Base-by-base conservation (phyloP, 2,797 vertebrate genomes). In the Rhinella marina region DNA sequence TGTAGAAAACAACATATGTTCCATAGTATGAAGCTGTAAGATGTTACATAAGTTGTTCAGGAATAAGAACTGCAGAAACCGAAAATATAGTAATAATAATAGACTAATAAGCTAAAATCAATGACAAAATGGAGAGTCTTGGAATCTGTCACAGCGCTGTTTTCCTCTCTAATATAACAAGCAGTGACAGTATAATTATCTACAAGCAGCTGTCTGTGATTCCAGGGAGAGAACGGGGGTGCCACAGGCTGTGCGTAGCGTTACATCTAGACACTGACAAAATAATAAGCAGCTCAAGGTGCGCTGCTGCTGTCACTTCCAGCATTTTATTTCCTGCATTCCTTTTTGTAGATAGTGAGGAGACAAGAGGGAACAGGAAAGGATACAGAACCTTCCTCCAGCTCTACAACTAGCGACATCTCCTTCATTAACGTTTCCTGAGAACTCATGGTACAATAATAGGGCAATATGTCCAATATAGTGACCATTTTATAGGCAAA, bases 141-240 rank as follows among this genome's bases (percentile, higher is more conserved):
- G 94, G 95, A 96, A 97, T 97, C 97, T 97, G 97, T 98, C 97
- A 98, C 90, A 91, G 91, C 90, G 94, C 95, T 93, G 90, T 96
- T 97, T 95, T 92, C 92, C 95, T 94, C 95, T 95, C 95, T 95
- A 96, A 96, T 92, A 96, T 98, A 97, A 98, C 97, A 94, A 97
- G 97, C 97, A 95, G 94, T 98, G 98, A 99, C 98, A 99, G 97
- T 95, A 98, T 99, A 98, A 99, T 99, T 99, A 99, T 97, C 97
- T 96, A 96, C 95, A 96, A 97, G 97, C 98, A 98, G 97, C 97
- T 99, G 98, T 97, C 97, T 96, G 95, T 94, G 95, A 96, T 95
- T 95, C 96, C 96, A 90, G 94, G 91, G 96, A 96, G 96, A 94
- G 93, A 94, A 94, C 95, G 94, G 94, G 94, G 94, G 95, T 95